Base-by-base conservation (phyloP, 2,113 vertebrate species). In the Syrmaticus mikado region DNA sequence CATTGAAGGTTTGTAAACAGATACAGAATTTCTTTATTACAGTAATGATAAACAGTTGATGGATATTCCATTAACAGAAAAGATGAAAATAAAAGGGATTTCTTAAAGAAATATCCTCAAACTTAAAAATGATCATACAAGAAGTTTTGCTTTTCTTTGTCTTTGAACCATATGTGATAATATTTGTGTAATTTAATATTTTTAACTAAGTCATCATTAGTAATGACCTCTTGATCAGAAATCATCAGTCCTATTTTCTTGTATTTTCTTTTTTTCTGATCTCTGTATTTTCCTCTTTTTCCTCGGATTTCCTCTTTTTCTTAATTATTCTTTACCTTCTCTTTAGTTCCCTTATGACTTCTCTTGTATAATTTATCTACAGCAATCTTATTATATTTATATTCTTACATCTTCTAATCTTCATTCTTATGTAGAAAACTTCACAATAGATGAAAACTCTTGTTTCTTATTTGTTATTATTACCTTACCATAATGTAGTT, bases 1-100 rank as follows among this genome's bases (percentile, higher is more conserved):
- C 92, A 98, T 99, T 34, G 99, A 99, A 99, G 99, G 98, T 99
- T 97, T 92, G 98, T 98, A 93, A 94, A 67, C 32, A 71, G 36
- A 79, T 28, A 38, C 0, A 9, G 67, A 52, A 38, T 80, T 8
- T 92, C 81, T 89, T 77, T 85, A 11, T 80, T 84, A 57, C 1
- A 2, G 4, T 52, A 62, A 12, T 34, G 28, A 36, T 36, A 89
- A 80, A 50, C 12, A 46, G 14, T 80, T 87, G 76, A 58, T 90
- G 64, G 46, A 71, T 61, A 24, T 81, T 91, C 38, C 41, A 19
- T 64, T 86, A 84, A 36, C 8, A 82, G 46, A 85, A 83, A 6
- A 83, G 91, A 80, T 52, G 5, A 78, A 95, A 79, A 66, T 25
- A 64, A 65, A 84, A 95, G 16, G 1, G 43, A 74, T 81, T 75